Base-by-base conservation (phyloP, 2,888 invertebrate genomes). In the Melangyna quadrimaculata region DNA sequence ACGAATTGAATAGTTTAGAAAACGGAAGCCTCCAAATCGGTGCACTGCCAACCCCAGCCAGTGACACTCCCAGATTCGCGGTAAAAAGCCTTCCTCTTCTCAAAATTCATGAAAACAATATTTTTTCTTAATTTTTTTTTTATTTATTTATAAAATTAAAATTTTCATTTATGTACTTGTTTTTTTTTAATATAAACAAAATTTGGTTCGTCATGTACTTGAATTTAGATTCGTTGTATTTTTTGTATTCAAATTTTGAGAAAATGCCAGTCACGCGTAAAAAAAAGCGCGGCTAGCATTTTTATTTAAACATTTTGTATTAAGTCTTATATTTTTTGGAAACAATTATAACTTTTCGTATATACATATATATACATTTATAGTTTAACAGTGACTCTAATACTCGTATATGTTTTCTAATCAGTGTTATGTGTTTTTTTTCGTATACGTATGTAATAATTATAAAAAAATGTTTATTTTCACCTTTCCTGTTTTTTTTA, bases 51-150 rank as follows among this genome's bases (percentile, higher is more conserved):
- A 92, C 92, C 89, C 92, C 92, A 89, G 92, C 92, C 89, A 92
- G 92, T 89, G 92, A 92, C 89, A 92, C 91, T 89, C 91, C 92
- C 89, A 89, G 90, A 92, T 91, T 92, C 91, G 92, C 92, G 92
- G 92, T 92, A 92, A 92, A 91, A 82, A 81, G 69, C 27, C 69
- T 72, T 81, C 87, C 78, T 83, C 71, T 83, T 84, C 80, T 84
- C 74, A 75, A 81, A 77, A 67, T 67, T 78, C 77, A 79, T 79
- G 75, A 88, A 87, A 87, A 72, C 59, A 63, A 72, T 67, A 24
- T 24, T 55, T 78, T 57, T 61, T 77, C 35, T n/a, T n/a, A n/a
- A n/a, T n/a, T 59, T 59, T 80, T 65, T 27, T 17, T 32, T 74
- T 37, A n/a, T 71, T 48, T 55, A 14, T 19, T 37, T 48, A 22